Percentiles rank a stretch among this genome's conserved stretches.
These are phyloP conservation scores for Cervus canadensis DNA, from an alignment of 2,113 vertebrate genomes.

Conservation along the genomic window DNA sequence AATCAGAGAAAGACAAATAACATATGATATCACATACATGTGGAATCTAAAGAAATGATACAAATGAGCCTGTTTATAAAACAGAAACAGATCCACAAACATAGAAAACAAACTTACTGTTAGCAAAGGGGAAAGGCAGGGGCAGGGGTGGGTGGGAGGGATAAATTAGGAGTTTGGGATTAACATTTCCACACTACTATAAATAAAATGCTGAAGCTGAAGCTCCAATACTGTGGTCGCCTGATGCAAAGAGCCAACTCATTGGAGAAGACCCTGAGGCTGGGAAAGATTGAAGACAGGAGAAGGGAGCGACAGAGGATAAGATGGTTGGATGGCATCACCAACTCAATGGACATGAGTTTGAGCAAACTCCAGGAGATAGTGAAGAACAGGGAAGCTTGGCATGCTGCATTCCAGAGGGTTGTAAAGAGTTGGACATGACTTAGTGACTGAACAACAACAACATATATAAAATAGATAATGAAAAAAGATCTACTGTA, in stretches of 20 bases:
- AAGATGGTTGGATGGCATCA: neutral
- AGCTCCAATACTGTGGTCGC: neutral
- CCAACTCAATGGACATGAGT: neutral
- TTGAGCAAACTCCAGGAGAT: neutral
- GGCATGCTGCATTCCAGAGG: neutral
- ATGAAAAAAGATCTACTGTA: neutral
- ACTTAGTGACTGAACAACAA: neutral
- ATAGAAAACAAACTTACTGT: neutral
- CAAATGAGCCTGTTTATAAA: neutral
- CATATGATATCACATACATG: neutral
- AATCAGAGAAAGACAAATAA: neutral
- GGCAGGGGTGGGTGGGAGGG: neutral
- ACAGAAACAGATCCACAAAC: neutral
- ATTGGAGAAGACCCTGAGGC: neutral
- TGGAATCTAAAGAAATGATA: neutral
- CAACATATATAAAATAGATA: neutral
- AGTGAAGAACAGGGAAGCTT: neutral
- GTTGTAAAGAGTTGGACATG: neutral
- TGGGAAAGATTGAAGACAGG: neutral
- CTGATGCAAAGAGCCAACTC: neutral
- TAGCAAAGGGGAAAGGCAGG: neutral
- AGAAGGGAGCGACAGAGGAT: neutral
- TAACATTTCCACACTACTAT: neutral
- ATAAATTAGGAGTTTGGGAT: neutral
- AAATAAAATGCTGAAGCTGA: neutral